Evolutionary conservation across 2,797 vertebrate species (phyloP), one percentile per base, ranked within the genome.

Genomic region (Pangasius krempfi): DNA sequence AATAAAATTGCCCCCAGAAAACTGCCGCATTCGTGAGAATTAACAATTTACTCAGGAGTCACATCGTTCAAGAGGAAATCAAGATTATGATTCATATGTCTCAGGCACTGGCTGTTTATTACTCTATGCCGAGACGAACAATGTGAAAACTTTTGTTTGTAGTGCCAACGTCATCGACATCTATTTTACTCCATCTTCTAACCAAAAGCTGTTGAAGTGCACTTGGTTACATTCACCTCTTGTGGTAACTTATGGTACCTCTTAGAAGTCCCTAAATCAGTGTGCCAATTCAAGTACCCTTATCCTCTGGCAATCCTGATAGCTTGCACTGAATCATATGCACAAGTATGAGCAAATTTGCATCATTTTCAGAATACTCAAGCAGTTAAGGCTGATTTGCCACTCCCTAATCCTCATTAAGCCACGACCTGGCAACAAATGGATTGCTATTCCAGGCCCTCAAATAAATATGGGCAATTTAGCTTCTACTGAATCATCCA

Each of bases 311-410:
- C n/a, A 60, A 37, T 20, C 5, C 8, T 30, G 54, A 75, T 25
- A 27, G 54, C 56, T 37, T 33, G 81, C 87, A 64, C 76, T 66
- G 72, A 84, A 88, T 84, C 62, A 81, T 25, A 64, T 62, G 85
- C 58, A 79, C 60, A 54, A 64, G 72, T 62, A n/a, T 50, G 47
- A 54, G 30, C 25, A 76, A 40, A 84, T 76, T 44, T 84, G 81
- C 87, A 76, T 78, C 56, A 12, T 14, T 64, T 73, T 75, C 56
- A 20, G 27, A 40, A 37, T 52, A 40, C 40, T 87, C 68, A 7
- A 33, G 80, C 81, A 64, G 68, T 52, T 73, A 20, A 30, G 70
- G 30, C 82, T 88, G 87, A 88, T 88, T 84, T 66, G 58, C 56
- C 64, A 18, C 22, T 68, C 54, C 20, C 58, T 37, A 22, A 37